Base-by-base conservation (phyloP, 1,140 invertebrate species). In the Dinothrombium tinctorium region DNA sequence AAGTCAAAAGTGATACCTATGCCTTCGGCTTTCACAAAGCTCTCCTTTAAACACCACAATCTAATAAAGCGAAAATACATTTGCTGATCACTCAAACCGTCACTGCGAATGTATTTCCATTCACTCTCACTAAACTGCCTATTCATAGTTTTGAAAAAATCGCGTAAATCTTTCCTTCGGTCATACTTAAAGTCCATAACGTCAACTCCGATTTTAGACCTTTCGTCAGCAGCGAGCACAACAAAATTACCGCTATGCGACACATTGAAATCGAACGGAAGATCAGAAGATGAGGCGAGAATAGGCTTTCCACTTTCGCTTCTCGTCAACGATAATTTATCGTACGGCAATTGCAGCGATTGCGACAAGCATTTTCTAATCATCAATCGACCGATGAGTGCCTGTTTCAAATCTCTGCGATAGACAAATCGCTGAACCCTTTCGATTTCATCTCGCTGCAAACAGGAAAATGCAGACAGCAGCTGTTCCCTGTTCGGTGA, bases 21-120 rank as follows among this genome's bases (percentile, higher is more conserved):
- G 17, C 86, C 84, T 33, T 75, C 64, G 42, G 84, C 83, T 63
- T 94, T 95, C 0, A 86, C 74, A 56, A 84, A 86, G 56, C 80
- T 80, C 56, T 95, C 89, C 62, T 95, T 94, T n/a, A 94, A 60
- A 47, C 77, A 76, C 60, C 46, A 48, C 2, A 48, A 35, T 26
- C 46, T 33, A 24, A 41, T 47, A 56, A 90, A 92, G 46, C 69
- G 17, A 21, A 15, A 17, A 11, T 22, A 21, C 15, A 11, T 29
- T 2, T 11, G 15, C 2, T 29, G 11, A 29, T 29, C 28, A 29
- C 11, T 35, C 19, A 5, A 36, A 21, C 23, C 20, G 6, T 11
- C 11, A 33, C 42, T 41, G 21, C 50, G 62, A 42, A 94, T 86
- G 39, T 63, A 67, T 2, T 49, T 48, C 84, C 84, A 92, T 58